Evolutionary conservation across 1,140 invertebrate genomes (phyloP), one percentile per base, ranked within the genome.

Genomic region (Diabrotica virgifera): DNA sequence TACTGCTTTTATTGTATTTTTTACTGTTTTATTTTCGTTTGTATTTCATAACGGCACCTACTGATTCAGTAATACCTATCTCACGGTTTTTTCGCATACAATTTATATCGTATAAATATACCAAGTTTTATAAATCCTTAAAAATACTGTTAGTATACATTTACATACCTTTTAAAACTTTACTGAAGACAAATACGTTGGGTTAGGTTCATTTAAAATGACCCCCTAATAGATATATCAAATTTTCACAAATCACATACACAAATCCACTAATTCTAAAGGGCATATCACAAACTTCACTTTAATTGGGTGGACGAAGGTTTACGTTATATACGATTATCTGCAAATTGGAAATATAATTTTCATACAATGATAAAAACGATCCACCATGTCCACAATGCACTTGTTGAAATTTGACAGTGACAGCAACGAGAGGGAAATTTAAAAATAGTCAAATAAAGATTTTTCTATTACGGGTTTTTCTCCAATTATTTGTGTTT

Each of bases 151-250:
- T 63, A 52, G 54, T 50, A 65, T 56, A n/a, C n/a, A n/a, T 54
- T 35, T 66, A 63, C 59, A 58, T 70, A 70, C 62, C 66, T 69
- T 63, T 70, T 68, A 61, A 66, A 71, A 68, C 64, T 59, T 54
- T 70, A 71, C 69, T 60, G 63, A 24, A 24, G 24, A 24, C 24
- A 66, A 71, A 72, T 60, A 70, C 68, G 70, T 72, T 73, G 71
- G 74, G 72, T 78, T 78, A 76, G 72, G 77, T 76, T 76, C 76
- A 77, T 78, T 74, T 72, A 67, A 67, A 69, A 71, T 76, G 73
- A 77, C 75, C 75, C 73, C 68, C 70, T 59, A 65, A 70, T 69
- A 66, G 51, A 61, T 50, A 67, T 63, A 63, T 58, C 53, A 54
- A 62, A 70, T 65, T 67, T 67, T 67, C 69, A 69, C 67, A 61